Percentiles rank a stretch among this genome's conserved stretches.
phyloP scores from a whole-genome alignment of 2,113 vertebrate genomes.

The Dolichotis patagonum region DNA sequence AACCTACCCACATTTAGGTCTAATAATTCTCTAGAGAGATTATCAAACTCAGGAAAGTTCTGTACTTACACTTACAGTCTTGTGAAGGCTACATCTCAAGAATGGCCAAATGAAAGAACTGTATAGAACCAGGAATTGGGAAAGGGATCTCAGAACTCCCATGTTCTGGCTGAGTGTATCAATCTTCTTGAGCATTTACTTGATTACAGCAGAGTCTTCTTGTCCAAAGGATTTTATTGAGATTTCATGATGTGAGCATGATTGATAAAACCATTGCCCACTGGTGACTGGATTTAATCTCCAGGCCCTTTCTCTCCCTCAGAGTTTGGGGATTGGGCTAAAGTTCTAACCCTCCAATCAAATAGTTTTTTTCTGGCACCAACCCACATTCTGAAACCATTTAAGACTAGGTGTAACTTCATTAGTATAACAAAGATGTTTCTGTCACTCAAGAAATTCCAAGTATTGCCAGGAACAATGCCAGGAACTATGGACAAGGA shows the following conservation, averaged over 20 bases:
- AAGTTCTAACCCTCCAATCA: background rate
- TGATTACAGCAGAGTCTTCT: background rate
- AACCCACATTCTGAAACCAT: background rate
- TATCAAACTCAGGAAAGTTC: background rate
- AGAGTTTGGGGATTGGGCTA: background rate
- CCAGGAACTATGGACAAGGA: background rate
- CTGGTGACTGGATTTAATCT: background rate
- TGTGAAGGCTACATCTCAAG: background rate
- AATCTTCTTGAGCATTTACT: background rate
- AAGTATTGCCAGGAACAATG: background rate
- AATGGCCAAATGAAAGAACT: background rate
- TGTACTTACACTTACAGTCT: background rate
- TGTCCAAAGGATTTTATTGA: background rate
- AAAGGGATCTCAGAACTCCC: background rate
- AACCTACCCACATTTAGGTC: background rate
- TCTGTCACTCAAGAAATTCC: background rate
- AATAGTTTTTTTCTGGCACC: background rate
- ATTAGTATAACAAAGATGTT: background rate
- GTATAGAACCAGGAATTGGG: too few relatives aligned
- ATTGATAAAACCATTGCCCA: background rate
- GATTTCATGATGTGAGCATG: background rate
- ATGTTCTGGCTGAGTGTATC: background rate
- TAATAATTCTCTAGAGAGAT: background rate
- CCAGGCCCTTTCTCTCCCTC: background rate
- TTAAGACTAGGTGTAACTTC: background rate